phyloP scores from a whole-genome alignment of 1,140 invertebrate genomes.

The Homalodisca vitripennis region DNA sequence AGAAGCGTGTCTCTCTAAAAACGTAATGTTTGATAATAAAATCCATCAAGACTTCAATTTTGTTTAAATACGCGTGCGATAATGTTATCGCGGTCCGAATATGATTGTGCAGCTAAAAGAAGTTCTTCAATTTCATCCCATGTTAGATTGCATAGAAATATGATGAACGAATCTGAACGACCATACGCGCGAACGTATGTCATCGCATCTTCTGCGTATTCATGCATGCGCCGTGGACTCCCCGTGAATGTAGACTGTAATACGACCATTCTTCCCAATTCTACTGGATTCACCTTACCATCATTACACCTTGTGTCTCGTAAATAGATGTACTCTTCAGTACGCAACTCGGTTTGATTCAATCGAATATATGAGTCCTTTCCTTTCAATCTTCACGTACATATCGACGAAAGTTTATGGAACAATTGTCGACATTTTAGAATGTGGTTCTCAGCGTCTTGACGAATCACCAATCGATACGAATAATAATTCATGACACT shows the following conservation, averaged over 20 bases:
- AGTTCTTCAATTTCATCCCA: conserved; percentile 44
- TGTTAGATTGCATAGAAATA: conserved; percentile 51
- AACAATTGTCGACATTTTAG: conserved; percentile 46
- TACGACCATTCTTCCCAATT: conserved; percentile 43
- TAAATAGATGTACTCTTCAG: conserved; percentile 51
- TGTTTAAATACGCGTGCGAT: too few relatives aligned
- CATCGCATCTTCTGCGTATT: conserved; percentile 27
- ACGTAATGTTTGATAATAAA: conserved; percentile 42
- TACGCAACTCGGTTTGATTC: conserved; percentile 50
- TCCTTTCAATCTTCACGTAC: conserved; percentile 50
- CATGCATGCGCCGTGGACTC: conserved; percentile 47
- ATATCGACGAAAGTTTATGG: conserved; percentile 50
- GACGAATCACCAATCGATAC: too few relatives aligned
- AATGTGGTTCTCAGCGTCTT: too few relatives aligned
- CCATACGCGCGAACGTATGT: conserved; percentile 30
- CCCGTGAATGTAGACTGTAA: conserved; percentile 50
- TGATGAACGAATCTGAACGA: conserved; percentile 41
- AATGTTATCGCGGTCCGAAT: too few relatives aligned
- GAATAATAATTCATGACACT: too few relatives aligned
- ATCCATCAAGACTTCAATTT: too few relatives aligned
- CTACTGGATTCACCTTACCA: conserved; percentile 28
- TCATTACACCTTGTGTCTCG: conserved; percentile 41
- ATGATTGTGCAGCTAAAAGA: conserved; percentile 40
- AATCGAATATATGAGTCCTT: conserved; percentile 46
- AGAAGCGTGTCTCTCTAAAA: conserved; percentile 45